Percentiles rank a stretch among this genome's conserved stretches.
Evolutionary conservation across 2,888 invertebrate genomes (phyloP).

Genomic region (Teleiodes luculella): DNA sequence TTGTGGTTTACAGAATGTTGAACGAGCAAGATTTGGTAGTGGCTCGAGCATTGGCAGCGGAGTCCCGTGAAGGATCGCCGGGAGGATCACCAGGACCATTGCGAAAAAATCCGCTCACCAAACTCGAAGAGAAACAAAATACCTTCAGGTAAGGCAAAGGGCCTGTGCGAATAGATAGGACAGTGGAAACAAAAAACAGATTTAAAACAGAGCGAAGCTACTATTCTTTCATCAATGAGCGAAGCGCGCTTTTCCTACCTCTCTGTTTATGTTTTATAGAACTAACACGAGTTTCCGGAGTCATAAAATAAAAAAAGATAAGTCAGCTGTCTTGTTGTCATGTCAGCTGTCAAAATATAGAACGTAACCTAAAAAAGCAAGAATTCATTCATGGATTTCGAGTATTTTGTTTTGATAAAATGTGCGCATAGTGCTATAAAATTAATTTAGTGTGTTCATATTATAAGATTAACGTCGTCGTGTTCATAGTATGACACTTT

Average conservation of each 20-base stretch:
- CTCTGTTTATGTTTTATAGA: no score
- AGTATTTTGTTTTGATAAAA: not conserved
- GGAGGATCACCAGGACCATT: slow-evolving; percentile 80
- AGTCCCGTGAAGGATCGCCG: slow-evolving; percentile 76
- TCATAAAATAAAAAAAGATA: not conserved
- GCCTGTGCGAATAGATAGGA: no score
- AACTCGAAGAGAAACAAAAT: slow-evolving; percentile 82
- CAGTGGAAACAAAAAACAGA: no score
- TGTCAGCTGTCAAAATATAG: not conserved
- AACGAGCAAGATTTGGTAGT: slow-evolving; percentile 86
- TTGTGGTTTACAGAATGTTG: slow-evolving; percentile 78
- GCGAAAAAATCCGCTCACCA: slow-evolving; percentile 80
- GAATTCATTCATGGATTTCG: not conserved
- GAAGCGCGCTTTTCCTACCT: no score
- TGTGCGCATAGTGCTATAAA: not conserved
- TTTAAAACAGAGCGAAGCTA: no score
- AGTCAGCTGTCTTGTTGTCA: not conserved
- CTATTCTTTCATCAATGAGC: no score
- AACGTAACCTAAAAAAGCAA: not conserved
- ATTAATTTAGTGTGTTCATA: slow-evolving; percentile 2
- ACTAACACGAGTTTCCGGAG: not conserved
- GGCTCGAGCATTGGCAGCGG: slow-evolving; percentile 84
- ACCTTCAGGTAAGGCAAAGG: slow-evolving; percentile 84
- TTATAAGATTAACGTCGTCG: slow-evolving; percentile 6
- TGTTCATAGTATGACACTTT: slow-evolving; percentile 25